phyloP scores from a whole-genome alignment of 2,797 vertebrate genomes.

The Periophthalmus magnuspinnatus region DNA sequence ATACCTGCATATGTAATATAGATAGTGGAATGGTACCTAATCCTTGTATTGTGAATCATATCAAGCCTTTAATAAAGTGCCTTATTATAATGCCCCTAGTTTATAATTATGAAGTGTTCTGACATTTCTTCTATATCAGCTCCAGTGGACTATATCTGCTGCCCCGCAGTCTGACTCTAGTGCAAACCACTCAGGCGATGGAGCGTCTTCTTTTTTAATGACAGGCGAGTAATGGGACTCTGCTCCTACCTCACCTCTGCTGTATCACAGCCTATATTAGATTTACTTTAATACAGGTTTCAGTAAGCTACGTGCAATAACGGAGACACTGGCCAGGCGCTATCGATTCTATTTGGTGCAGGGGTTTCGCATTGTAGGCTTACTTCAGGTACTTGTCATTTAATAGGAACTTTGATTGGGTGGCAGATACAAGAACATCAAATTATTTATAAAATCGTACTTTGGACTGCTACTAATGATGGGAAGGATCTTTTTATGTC shows the following conservation, averaged over 20 bases:
- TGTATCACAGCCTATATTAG: conserved; percentile 26
- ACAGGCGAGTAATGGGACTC: conserved; percentile 22
- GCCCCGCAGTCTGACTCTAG: conserved; percentile 28
- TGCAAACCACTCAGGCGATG: conserved; percentile 29
- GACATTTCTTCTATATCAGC: conserved; percentile 15
- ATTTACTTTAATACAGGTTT: conserved; percentile 30
- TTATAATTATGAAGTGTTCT: background rate
- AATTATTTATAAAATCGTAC: background rate
- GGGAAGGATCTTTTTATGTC: background rate
- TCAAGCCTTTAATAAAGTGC: background rate
- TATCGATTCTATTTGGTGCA: conserved; percentile 13
- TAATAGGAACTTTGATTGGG: background rate
- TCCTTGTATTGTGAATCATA: background rate
- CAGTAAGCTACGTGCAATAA: conserved; percentile 20
- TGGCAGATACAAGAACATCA: background rate
- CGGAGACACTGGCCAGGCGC: background rate
- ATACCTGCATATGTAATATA: too few relatives aligned
- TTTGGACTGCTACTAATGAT: background rate
- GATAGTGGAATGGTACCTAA: background rate
- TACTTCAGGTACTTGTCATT: background rate
- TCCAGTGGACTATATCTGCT: conserved; percentile 5
- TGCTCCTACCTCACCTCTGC: conserved; percentile 15
- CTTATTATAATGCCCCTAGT: background rate
- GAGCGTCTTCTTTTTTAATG: conserved; percentile 33
- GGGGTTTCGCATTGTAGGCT: conserved; percentile 2